Evolutionary conservation across 1,140 invertebrate species (phyloP), one percentile per base, ranked within the genome.

Genomic region (Caerostris darwini): DNA sequence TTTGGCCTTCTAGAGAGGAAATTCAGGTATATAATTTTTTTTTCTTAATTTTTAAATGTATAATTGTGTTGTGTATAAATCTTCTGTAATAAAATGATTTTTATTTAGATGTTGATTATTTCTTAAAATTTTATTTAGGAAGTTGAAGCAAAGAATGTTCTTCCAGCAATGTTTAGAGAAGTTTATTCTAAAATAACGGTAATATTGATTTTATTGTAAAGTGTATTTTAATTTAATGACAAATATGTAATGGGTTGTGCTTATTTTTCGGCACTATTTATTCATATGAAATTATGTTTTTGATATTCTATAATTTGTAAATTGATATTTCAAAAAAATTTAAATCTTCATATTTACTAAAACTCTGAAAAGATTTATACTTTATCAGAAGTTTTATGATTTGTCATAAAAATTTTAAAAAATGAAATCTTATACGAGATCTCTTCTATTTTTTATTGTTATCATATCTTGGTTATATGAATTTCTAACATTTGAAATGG

Each of bases 81-180:
- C 19, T 5, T 81, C 54, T 57, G 34, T 54, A 56, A 85, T 85
- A 14, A 86, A 86, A 10, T 86, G n/a, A n/a, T n/a, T n/a, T n/a
- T n/a, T n/a, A n/a, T 10, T 61, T 3, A 61, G 17, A 61, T 61
- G 10, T 12, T 10, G 5, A 17, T 17, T 17, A 64, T 17, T 1
- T 64, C 50, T 81, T 17, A 69, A 54, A n/a, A 67, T 71, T 64
- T 82, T 85, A 94, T 95, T 5, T 98, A 99, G 95, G 97, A 97
- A 19, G 97, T 99, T 0, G 99, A 99, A 96, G 97, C 98, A 94
- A 97, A 98, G 95, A 97, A 97, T 95, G 99, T 99, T 3, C 98
- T 99, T 86, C 99, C 99, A 0, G 98, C 98, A n/a, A 99, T 99
- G 98, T 99, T 99, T 96, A 97, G 98, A 95, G 98, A 99, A 96